Evolutionary conservation across 2,888 invertebrate species (phyloP).

Genomic region (Panopea generosa): DNA sequence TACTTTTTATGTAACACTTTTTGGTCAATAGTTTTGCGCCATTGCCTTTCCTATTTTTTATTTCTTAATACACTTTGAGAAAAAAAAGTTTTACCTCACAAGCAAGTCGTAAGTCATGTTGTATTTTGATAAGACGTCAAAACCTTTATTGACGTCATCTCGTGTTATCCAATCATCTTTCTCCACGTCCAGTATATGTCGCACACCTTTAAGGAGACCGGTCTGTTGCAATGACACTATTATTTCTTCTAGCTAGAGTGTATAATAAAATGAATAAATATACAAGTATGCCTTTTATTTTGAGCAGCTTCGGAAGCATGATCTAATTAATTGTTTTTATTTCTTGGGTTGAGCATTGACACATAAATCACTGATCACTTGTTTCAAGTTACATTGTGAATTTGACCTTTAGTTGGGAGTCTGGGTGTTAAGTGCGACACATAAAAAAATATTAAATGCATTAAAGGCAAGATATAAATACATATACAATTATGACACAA

Average conservation of each 20-base stretch:
- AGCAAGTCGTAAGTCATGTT: conserved; percentile 70
- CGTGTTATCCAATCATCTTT: conserved; percentile 68
- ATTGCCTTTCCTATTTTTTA: too few species aligned
- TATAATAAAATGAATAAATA: not conserved
- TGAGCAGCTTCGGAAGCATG: not conserved
- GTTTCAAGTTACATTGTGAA: not conserved
- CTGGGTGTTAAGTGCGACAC: too few species aligned
- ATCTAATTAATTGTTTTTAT: not conserved
- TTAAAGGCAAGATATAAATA: too few species aligned
- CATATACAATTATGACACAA: too few species aligned
- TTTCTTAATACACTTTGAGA: too few species aligned
- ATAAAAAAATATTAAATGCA: too few species aligned
- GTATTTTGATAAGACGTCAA: conserved; percentile 64
- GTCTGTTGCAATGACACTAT: conserved; percentile 32
- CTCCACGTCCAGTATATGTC: conserved; percentile 71
- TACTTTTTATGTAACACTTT: too few species aligned
- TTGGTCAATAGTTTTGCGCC: too few species aligned
- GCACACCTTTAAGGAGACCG: conserved; percentile 63
- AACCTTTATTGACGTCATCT: conserved; percentile 67
- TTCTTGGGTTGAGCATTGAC: not conserved
- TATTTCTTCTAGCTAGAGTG: conserved; percentile 32
- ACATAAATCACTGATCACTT: not conserved
- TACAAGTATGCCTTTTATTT: not conserved
- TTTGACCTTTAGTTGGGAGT: too few species aligned
- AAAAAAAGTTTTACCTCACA: conserved; percentile 65